Evolutionary conservation across 1,140 invertebrate species (phyloP).

Genomic region (Zaprionus camerounensis): DNA sequence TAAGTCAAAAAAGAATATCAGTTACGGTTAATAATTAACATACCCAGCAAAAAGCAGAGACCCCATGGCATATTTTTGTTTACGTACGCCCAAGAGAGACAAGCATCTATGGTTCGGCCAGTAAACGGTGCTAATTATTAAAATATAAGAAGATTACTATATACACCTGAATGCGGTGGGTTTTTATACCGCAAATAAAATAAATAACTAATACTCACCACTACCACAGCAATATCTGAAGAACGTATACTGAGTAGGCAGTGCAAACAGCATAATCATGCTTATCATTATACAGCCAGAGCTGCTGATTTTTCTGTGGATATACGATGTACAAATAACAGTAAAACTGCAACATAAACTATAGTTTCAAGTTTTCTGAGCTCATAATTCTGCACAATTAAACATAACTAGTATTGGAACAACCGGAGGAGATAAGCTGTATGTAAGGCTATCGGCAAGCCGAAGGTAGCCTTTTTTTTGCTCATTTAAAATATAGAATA

Average conservation of each 20-base stretch:
- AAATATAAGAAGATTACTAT: background rate
- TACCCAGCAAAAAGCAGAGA: constrained; percentile 60
- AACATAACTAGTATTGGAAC: too few species aligned
- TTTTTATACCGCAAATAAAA: too few species aligned
- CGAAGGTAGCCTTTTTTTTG: too few species aligned
- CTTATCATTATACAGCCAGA: constrained; percentile 89
- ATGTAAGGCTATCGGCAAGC: too few species aligned
- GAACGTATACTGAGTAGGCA: constrained; percentile 88
- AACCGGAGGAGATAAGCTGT: too few species aligned
- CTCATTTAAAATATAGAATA: too few species aligned
- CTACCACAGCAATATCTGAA: constrained; percentile 67
- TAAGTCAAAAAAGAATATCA: too few species aligned
- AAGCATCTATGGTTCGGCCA: constrained; percentile 52
- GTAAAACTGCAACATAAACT: too few species aligned
- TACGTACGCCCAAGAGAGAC: constrained; percentile 57
- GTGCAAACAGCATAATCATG: constrained; percentile 90
- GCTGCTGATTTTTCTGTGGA: constrained; percentile 88
- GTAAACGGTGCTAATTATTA: constrained; percentile 50
- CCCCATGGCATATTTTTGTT: constrained; percentile 59
- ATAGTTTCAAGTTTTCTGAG: too few species aligned
- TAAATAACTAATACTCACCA: constrained; percentile 17
- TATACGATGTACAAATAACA: background rate
- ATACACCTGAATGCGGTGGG: too few species aligned
- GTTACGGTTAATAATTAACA: background rate
- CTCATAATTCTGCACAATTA: too few species aligned